Conservation (phyloP, 2,888 invertebrate species). For the Epinotia brunnichana region DNA sequence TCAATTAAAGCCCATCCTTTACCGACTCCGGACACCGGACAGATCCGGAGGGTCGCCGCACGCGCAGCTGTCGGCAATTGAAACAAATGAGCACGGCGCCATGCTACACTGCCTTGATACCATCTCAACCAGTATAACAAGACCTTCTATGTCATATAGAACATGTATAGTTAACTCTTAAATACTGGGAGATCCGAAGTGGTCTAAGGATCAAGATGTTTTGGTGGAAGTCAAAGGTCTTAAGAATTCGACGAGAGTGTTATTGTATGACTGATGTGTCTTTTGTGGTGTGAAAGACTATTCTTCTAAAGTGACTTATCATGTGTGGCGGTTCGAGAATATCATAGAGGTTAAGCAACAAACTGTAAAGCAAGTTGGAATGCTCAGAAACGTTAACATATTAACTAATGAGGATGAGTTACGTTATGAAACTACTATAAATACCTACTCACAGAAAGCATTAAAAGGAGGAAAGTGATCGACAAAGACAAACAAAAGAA, state of each 20-base stretch:
- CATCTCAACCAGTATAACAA: slow-evolving; percentile 3
- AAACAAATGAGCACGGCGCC: slow-evolving; percentile 44
- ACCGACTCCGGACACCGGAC: slow-evolving; percentile 24
- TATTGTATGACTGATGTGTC: slow-evolving; percentile 18
- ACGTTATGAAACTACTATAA: too few relatives aligned
- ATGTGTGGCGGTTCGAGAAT: not conserved
- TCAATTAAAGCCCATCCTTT: slow-evolving; percentile 37
- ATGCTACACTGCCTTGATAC: slow-evolving; percentile 10
- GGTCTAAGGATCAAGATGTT: not conserved
- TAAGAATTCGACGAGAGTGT: slow-evolving; percentile 22
- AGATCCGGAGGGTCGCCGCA: slow-evolving; percentile 35
- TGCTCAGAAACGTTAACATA: not conserved
- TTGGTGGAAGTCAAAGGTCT: slow-evolving; percentile 10
- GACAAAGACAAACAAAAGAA: too few relatives aligned
- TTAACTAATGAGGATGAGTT: too few relatives aligned
- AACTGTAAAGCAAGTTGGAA: not conserved
- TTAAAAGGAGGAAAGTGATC: too few relatives aligned
- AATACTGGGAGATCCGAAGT: not conserved
- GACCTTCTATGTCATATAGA: not conserved
- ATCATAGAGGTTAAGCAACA: not conserved
- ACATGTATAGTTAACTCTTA: not conserved
- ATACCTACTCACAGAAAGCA: too few relatives aligned
- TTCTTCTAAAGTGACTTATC: not conserved
- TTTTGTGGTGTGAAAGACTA: not conserved
- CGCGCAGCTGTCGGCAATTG: slow-evolving; percentile 42